Percentiles rank a stretch among this genome's conserved stretches.
Evolutionary conservation across 2,797 vertebrate species (phyloP).

Genomic region (Dendrocincla fuliginosa): DNA sequence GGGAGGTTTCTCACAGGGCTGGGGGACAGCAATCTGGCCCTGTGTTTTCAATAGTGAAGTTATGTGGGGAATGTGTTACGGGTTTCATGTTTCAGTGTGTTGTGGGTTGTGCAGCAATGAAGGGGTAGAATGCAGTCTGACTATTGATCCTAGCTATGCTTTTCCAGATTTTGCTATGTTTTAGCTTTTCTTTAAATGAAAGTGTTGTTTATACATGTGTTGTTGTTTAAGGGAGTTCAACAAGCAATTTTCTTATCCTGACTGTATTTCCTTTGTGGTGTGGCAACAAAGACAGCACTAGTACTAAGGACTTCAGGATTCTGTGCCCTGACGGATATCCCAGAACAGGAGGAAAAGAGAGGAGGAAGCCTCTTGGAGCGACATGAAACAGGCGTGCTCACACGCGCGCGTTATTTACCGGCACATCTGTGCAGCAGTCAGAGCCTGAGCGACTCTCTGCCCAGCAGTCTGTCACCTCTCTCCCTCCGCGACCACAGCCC

Average conservation of each 20-base stretch:
- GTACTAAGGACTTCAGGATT: not conserved
- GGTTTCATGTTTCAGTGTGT: constrained; percentile 52
- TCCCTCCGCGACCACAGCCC: not conserved
- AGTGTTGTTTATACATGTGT: not conserved
- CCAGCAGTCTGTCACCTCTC: not conserved
- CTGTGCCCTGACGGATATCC: not conserved
- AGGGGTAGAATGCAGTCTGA: not conserved
- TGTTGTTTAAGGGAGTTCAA: not conserved
- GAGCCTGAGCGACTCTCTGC: not conserved
- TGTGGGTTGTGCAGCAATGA: not conserved
- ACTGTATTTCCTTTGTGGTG: not conserved
- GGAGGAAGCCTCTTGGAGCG: not conserved
- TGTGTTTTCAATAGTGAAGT: constrained; percentile 42
- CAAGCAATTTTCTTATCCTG: not conserved
- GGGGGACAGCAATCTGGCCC: constrained; percentile 1
- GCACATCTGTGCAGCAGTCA: not conserved
- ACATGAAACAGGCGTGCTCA: accelerated
- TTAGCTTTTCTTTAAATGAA: not conserved
- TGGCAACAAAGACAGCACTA: not conserved
- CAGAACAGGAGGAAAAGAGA: not conserved
- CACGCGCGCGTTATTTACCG: not conserved
- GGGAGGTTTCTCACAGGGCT: not conserved
- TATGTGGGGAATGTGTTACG: constrained; percentile 56
- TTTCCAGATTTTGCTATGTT: not conserved
- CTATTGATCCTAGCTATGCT: not conserved